phyloP scores from a whole-genome alignment of 2,797 vertebrate genomes.

The Vipera ursinii region DNA sequence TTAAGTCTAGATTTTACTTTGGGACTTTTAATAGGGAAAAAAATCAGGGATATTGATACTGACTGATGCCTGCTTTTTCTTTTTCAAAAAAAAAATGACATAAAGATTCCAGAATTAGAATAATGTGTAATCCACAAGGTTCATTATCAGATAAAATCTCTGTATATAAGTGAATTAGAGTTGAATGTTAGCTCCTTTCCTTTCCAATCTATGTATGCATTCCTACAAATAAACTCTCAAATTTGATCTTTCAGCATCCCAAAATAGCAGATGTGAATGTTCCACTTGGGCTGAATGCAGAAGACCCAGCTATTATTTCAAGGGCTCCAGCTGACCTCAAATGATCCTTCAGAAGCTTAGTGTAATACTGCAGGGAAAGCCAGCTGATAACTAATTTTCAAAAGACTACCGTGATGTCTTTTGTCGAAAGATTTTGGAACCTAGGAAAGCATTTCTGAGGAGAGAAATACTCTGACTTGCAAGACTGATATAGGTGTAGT shows the following conservation, averaged over 20 bases:
- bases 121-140: not conserved
- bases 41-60: not conserved
- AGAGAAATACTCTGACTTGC: not conserved
- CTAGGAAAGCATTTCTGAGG: not conserved
- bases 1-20: not conserved
- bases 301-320: not conserved
- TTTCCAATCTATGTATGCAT: not conserved
- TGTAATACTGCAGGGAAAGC: not conserved
- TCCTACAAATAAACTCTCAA: not conserved
- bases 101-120: not conserved
- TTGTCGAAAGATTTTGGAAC: not conserved
- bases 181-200: not conserved
- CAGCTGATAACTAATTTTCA: not conserved
- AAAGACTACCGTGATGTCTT: not conserved
- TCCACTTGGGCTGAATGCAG: not conserved
- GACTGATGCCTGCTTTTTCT: not conserved
- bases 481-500: not conserved
- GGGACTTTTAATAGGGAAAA: not conserved
- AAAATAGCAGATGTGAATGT: not conserved
- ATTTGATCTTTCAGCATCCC: not conserved
- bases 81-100: not conserved
- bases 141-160: not conserved
- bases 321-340: not conserved
- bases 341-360: not conserved
- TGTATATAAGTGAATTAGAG: not conserved